phyloP scores from a whole-genome alignment of 2,888 invertebrate genomes.

The Germaria angustata region DNA sequence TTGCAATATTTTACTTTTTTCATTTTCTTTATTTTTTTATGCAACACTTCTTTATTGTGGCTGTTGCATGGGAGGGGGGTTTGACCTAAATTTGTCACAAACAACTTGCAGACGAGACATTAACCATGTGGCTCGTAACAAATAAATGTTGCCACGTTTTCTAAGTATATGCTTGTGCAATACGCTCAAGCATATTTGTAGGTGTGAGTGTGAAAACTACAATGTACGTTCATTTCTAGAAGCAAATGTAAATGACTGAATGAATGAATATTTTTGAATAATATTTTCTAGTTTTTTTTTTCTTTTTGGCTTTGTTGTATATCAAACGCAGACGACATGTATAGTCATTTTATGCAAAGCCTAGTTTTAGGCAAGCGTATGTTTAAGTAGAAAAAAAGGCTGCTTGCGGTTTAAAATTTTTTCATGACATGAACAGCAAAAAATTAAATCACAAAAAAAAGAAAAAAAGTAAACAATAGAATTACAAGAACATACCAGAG shows the following conservation, averaged over 20 bases:
- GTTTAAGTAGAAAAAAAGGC: constrained; percentile 52
- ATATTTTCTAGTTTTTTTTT: neutral
- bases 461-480: neutral
- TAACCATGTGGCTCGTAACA: constrained; percentile 60
- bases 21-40: constrained; percentile 2
- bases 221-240: neutral
- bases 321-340: constrained; percentile 65
- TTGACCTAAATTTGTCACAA: constrained; percentile 61
- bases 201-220: constrained; percentile 12
- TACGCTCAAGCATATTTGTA: neutral
- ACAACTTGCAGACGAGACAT: constrained; percentile 62
- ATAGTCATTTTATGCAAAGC: constrained; percentile 62
- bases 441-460: neutral
- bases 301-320: constrained; percentile 29
- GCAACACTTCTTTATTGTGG: constrained; percentile 8
- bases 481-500: constrained; percentile 9
- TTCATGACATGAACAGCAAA: constrained; percentile 26
- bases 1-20: constrained; percentile 15
- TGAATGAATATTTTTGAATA: constrained; percentile 36
- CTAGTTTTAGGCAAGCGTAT: constrained; percentile 55
- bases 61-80: constrained; percentile 50
- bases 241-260: constrained; percentile 16
- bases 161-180: constrained; percentile 1
- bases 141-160: constrained; percentile 44
- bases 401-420: constrained; percentile 43